Percentiles rank a stretch among this genome's conserved stretches.
These are phyloP conservation scores for Thamnaconus septentrionalis DNA, from an alignment of 2,113 vertebrate species.

Conservation along the genomic window DNA sequence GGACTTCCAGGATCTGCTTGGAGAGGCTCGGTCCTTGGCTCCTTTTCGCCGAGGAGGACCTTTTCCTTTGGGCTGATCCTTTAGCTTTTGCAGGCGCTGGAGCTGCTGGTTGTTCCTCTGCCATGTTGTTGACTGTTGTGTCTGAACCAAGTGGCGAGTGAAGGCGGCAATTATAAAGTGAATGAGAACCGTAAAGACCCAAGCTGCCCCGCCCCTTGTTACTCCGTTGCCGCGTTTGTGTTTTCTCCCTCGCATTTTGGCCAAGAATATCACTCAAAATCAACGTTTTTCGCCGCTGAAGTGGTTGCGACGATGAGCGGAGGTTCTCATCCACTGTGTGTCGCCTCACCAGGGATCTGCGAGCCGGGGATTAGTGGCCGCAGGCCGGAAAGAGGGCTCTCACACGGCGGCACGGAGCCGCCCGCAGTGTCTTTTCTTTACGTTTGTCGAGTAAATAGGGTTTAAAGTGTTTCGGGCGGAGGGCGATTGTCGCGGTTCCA, in stretches of 20 bases:
- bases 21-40: not conserved
- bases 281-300: too few relatives aligned
- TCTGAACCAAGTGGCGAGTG: not conserved
- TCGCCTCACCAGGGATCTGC: too few relatives aligned
- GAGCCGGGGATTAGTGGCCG: too few relatives aligned
- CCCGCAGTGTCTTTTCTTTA: too few relatives aligned
- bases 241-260: slow-evolving; percentile 16
- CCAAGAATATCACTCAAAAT: too few relatives aligned
- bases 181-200: slow-evolving; percentile 66
- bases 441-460: too few relatives aligned
- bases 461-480: too few relatives aligned
- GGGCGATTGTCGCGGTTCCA: too few relatives aligned
- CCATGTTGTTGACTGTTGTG: not conserved
- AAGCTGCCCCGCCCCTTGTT: not conserved
- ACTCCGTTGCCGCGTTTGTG: slow-evolving; percentile 7
- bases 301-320: too few relatives aligned
- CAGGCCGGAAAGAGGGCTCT: too few relatives aligned
- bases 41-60: not conserved
- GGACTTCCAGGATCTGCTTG: not conserved
- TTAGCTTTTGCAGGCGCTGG: slow-evolving; percentile 22
- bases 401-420: too few relatives aligned
- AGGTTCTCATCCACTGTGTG: too few relatives aligned
- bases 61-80: slow-evolving; percentile 20
- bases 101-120: slow-evolving; percentile 17
- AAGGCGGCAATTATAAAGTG: not conserved